Conservation (phyloP, 2,797 vertebrate species). For the Tenualosa ilisha region DNA sequence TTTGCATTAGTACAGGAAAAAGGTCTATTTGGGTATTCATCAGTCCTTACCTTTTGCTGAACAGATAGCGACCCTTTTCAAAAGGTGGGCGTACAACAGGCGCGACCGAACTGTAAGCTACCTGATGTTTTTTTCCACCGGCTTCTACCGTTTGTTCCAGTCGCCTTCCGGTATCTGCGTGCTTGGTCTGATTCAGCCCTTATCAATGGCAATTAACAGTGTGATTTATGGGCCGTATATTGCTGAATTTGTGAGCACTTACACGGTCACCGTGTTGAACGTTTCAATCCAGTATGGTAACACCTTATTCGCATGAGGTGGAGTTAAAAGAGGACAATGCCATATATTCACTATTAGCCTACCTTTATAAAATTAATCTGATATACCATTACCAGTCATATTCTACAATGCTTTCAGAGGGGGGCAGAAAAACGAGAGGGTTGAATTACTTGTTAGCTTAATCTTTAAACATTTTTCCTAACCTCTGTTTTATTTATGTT, state of each 20-base stretch:
- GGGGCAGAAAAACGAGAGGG: background rate
- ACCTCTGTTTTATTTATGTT: no score
- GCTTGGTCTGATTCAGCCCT: background rate
- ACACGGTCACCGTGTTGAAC: background rate
- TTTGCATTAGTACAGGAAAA: background rate
- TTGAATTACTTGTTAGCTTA: no score
- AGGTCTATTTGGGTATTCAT: background rate
- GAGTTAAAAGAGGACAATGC: slow-evolving; percentile 5
- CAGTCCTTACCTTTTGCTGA: slow-evolving; percentile 16
- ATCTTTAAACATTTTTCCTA: no score
- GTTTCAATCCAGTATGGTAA: background rate
- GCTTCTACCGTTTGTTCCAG: background rate
- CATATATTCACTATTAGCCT: background rate
- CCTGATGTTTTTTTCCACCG: slow-evolving; percentile 10
- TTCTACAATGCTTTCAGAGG: background rate
- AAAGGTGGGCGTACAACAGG: slow-evolving; percentile 22
- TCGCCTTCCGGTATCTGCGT: background rate
- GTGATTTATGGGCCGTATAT: background rate
- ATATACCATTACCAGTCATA: no score
- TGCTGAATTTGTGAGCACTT: background rate
- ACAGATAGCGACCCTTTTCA: background rate
- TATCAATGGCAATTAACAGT: background rate
- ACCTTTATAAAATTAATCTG: background rate
- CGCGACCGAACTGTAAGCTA: background rate
- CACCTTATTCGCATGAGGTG: slow-evolving; percentile 1